Percentiles rank a stretch among this genome's conserved stretches.
Conservation (phyloP, 2,888 invertebrate species). For the Protonemura montana region DNA sequence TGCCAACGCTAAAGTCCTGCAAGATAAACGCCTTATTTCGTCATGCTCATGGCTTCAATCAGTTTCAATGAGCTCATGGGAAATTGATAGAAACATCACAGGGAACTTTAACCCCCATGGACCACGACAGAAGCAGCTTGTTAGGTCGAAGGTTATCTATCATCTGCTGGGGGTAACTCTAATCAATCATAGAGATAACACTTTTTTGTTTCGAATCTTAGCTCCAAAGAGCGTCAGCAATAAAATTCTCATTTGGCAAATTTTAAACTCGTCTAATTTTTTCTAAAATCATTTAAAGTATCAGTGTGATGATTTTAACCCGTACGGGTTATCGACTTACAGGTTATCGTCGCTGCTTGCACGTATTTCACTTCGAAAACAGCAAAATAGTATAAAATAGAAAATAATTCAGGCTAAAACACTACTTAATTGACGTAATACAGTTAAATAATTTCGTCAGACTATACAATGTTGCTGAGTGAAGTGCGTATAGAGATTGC, state of each 20-base stretch:
- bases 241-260: neutral
- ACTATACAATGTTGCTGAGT: neutral
- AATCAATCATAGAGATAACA: neutral
- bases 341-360: neutral
- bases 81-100: neutral
- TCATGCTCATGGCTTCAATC: too few relatives aligned
- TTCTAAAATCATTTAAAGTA: neutral
- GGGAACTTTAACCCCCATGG: neutral
- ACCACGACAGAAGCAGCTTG: neutral
- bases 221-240: neutral
- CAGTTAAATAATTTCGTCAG: neutral
- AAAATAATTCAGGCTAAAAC: neutral
- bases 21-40: too few relatives aligned
- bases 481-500: neutral
- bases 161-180: neutral
- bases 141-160: neutral
- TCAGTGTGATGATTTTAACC: neutral
- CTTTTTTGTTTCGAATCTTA: neutral
- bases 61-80: neutral
- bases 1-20: too few relatives aligned
- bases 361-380: too few relatives aligned
- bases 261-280: neutral
- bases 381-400: too few relatives aligned
- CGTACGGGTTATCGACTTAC: neutral
- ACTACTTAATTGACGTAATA: neutral